Conservation (phyloP, 2,888 invertebrate genomes). For the Heliconius aoede region DNA sequence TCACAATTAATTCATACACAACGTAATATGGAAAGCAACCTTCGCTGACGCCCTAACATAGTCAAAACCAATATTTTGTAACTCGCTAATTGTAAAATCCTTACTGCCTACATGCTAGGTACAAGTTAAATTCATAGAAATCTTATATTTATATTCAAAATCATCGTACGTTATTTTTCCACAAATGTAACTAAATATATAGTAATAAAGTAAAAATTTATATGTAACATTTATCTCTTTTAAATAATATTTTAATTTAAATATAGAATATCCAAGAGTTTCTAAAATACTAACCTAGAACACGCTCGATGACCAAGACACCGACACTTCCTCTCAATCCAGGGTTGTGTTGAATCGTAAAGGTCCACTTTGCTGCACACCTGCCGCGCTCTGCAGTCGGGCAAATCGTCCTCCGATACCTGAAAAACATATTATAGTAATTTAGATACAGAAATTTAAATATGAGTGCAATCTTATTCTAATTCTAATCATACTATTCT, state of each 20-base stretch:
- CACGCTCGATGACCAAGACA: conserved; percentile 88
- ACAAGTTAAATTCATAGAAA: background rate
- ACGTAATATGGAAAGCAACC: conserved; percentile 40
- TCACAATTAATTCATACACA: conserved; percentile 29
- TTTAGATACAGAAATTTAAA: conserved; percentile 16
- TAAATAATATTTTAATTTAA: background rate
- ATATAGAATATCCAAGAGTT: background rate
- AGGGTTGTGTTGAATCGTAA: conserved; percentile 89
- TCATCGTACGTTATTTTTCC: background rate
- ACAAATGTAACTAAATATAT: background rate
- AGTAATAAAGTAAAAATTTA: background rate
- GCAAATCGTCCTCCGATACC: conserved; percentile 91
- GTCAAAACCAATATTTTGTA: conserved; percentile 32
- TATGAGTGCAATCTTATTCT: background rate
- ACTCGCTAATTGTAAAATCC: conserved; percentile 17
- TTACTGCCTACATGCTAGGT: conserved; percentile 16
- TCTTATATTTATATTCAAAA: background rate
- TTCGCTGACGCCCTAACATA: conserved; percentile 36
- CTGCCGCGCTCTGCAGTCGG: conserved; percentile 89
- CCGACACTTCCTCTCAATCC: conserved; percentile 94
- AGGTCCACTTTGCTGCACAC: conserved; percentile 95
- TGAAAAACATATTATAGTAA: conserved; percentile 67
- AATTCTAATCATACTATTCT: conserved; percentile 21
- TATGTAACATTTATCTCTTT: background rate
- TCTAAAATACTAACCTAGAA: conserved; percentile 81